Evolutionary conservation across 1,140 invertebrate genomes (phyloP).

Genomic region (Diachasmimorpha longicaudata): DNA sequence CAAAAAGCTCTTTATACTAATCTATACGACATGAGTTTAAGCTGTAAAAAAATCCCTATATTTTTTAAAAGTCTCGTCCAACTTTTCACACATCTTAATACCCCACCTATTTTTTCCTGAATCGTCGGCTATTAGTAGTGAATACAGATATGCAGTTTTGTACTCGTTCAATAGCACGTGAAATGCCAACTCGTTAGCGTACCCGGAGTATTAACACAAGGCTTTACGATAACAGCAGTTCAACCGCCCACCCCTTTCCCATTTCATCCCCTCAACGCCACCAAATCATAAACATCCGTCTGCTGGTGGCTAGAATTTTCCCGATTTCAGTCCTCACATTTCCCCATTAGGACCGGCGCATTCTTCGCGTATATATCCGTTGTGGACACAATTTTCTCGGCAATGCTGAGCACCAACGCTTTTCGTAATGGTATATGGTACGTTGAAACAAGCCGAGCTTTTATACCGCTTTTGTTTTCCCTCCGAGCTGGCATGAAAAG

Average conservation of each 20-base stretch:
- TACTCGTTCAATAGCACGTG: conserved; percentile 1
- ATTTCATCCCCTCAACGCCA: too few species aligned
- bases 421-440: background rate
- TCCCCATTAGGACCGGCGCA: background rate
- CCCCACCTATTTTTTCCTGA: too few species aligned
- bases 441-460: background rate
- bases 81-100: too few species aligned
- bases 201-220: background rate
- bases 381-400: background rate
- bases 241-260: background rate
- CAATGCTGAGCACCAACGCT: background rate
- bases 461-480: background rate
- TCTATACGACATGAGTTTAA: too few species aligned
- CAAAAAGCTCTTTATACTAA: too few species aligned
- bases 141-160: background rate
- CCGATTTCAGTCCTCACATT: background rate
- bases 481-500: background rate
- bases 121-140: too few species aligned
- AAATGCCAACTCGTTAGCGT: conserved; percentile 6
- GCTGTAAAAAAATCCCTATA: too few species aligned
- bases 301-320: background rate
- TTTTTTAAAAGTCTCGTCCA: too few species aligned
- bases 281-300: conserved; percentile 4
- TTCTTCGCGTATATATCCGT: background rate
- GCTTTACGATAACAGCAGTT: background rate